Conservation (phyloP, 1,140 invertebrate species). For the Yoshiicerus persimilis region DNA sequence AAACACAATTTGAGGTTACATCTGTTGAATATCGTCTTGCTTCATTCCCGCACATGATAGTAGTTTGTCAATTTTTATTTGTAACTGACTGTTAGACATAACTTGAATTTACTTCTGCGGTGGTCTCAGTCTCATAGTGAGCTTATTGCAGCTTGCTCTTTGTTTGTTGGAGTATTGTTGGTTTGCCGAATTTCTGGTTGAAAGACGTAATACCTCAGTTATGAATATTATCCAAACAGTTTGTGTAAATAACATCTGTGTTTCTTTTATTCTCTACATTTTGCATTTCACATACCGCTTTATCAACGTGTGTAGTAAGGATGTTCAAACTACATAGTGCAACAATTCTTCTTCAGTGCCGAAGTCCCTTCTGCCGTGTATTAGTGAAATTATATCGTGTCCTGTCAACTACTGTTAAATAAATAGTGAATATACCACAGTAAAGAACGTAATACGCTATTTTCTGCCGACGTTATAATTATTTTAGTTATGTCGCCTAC, state of each 20-base stretch:
- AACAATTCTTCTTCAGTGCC: too few relatives aligned
- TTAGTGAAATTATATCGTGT: too few relatives aligned
- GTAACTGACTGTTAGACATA: not conserved
- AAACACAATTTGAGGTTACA: constrained; percentile 2
- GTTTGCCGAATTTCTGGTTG: not conserved
- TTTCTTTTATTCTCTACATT: not conserved
- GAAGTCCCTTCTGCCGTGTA: too few relatives aligned
- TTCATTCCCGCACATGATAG: not conserved
- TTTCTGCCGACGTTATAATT: too few relatives aligned
- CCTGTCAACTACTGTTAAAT: too few relatives aligned
- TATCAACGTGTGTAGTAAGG: too few relatives aligned
- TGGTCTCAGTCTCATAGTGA: not conserved
- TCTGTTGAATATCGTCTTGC: not conserved
- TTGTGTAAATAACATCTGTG: not conserved
- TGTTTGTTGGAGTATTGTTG: not conserved
- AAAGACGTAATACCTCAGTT: not conserved
- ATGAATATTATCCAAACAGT: not conserved
- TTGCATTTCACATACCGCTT: not conserved
- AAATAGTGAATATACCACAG: too few relatives aligned
- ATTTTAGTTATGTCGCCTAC: too few relatives aligned
- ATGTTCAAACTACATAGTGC: too few relatives aligned
- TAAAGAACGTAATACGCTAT: too few relatives aligned
- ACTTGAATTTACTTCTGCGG: not conserved
- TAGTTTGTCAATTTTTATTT: not conserved
- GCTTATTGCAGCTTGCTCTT: not conserved